These are phyloP conservation scores for Mylabris sibirica DNA, from an alignment of 2,888 invertebrate genomes.

Conservation along the genomic window DNA sequence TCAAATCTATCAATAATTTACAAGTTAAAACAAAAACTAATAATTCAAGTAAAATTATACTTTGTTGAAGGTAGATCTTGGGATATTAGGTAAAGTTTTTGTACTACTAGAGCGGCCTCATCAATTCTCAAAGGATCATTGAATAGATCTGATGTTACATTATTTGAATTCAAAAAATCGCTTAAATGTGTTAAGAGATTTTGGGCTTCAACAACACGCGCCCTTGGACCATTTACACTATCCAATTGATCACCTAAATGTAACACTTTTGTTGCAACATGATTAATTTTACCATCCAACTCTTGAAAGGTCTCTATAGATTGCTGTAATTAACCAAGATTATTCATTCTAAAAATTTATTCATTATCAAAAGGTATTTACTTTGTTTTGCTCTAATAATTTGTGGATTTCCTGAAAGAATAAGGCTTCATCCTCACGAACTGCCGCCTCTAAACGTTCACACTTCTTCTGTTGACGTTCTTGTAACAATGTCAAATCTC, in stretches of 20 bases:
- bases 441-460: conserved; percentile 79
- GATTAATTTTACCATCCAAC: conserved; percentile 93
- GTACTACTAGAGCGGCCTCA: conserved; percentile 97
- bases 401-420: conserved; percentile 83
- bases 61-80: conserved; percentile 92
- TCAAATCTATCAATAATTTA: conserved; percentile 68
- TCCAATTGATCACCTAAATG: conserved; percentile 99
- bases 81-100: conserved; percentile 93
- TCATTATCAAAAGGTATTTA: conserved; percentile 53
- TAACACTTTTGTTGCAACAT: conserved; percentile 95
- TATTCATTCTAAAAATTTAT: background rate
- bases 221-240: conserved; percentile 92
- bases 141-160: conserved; percentile 85
- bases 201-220: conserved; percentile 94
- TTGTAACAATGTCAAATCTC: conserved; percentile 74
- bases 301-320: conserved; percentile 90
- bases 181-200: conserved; percentile 90
- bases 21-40: conserved; percentile 21
- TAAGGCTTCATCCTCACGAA: conserved; percentile 85
- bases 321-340: conserved; percentile 61
- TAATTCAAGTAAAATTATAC: conserved; percentile 55
- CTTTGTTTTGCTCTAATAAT: conserved; percentile 86
- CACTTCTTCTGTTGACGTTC: conserved; percentile 88
- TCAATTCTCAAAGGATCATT: conserved; percentile 84
- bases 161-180: conserved; percentile 88